Evolutionary conservation across 1,140 invertebrate genomes (phyloP), one percentile per base, ranked within the genome.

Genomic region (Achatina immaculata): DNA sequence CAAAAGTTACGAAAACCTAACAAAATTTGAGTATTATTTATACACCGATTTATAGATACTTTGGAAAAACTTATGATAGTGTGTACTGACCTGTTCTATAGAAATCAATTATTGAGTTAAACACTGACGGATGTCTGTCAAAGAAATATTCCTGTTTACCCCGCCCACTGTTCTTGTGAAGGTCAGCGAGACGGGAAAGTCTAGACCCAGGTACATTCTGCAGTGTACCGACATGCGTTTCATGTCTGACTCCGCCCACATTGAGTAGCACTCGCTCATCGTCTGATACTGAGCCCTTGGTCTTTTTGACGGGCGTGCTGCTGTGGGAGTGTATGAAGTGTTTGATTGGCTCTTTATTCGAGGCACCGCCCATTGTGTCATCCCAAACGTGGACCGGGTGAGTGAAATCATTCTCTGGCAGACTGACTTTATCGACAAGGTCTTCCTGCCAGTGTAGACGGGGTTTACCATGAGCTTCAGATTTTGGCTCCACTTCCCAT

Each of bases 161-260:
- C n/a, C 81, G 69, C 21, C 84, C 84, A 16, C 86, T 81, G 72
- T 82, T 76, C 65, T 86, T 80, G 75, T 90, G 89, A 42, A 79
- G 73, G 65, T 89, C 88, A 31, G 89, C 88, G 28, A 90, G 81
- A 36, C 86, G 84, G 7, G 86, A 87, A 0, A 92, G 85, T 21
- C 90, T 80, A 11, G 91, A 90, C 65, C 87, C 86, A 16, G 90
- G 88, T 68, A 91, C 87, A 81, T 88, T 90, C 21, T 87, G 85
- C 2, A 91, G 75, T 9, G 91, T 91, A 31, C 86, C 84, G 90
- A 96, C 96, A 92, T 98, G 98, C 68, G 97, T 98, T 93, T 99
- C 97, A 91, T 97, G 97, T 72, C 98, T 93, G 85, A 99, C 97
- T 19, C 98, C 98, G 66, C 98, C 98, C 81, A 99, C 97, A 92